Conservation (phyloP, 1,140 invertebrate genomes). For the Leptestheria dahalacensis region DNA sequence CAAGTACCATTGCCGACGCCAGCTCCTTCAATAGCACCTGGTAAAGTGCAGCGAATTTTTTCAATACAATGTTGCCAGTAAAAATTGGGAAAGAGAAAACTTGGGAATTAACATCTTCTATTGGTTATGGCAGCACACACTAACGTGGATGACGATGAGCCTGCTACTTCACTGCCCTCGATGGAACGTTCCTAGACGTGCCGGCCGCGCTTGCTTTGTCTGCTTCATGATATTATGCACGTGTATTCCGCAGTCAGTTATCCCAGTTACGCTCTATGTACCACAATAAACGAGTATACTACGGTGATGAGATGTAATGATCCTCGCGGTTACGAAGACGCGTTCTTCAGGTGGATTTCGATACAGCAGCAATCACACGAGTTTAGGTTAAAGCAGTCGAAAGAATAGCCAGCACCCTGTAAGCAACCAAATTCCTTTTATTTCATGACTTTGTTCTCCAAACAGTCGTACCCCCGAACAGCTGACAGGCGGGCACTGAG, state of each 20-base stretch:
- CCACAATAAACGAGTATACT: no score
- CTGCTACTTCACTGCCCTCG: not conserved
- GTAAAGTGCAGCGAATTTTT: not conserved
- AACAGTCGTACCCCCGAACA: no score
- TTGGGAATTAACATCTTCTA: not conserved
- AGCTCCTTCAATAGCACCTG: not conserved
- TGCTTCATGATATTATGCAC: no score
- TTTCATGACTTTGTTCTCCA: no score
- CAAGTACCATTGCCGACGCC: not conserved
- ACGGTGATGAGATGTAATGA: no score
- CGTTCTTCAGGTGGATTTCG: not conserved
- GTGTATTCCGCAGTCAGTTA: no score
- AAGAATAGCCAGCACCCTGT: no score
- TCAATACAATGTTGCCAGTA: not conserved
- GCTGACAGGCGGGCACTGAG: not conserved
- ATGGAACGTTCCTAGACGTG: not conserved
- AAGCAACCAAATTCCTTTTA: no score
- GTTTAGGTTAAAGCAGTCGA: not conserved
- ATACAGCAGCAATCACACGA: not conserved
- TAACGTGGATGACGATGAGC: not conserved
- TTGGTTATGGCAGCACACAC: not conserved
- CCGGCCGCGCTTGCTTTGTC: no score
- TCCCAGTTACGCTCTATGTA: no score
- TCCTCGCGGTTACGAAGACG: no score
- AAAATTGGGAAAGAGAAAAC: not conserved